Base-by-base conservation (phyloP, 1,140 invertebrate genomes). In the Ips nitidus region DNA sequence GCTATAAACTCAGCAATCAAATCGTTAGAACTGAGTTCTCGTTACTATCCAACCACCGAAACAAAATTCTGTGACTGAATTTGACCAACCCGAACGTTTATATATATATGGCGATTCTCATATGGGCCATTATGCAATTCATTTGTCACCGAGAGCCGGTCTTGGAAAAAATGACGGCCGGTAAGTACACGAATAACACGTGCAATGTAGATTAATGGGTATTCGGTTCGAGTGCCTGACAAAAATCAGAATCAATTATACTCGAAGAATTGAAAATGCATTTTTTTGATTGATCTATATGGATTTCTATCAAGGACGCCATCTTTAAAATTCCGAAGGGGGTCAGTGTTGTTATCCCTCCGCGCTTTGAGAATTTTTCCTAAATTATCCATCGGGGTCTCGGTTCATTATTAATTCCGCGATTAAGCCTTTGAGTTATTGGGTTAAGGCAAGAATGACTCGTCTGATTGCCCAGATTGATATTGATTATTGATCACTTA, bases 201-300 rank as follows among this genome's bases (percentile, higher is more conserved):
- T 66, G 64, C 41, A 58, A 58, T 66, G 53, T 45, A n/a, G 50
- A 63, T 63, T 63, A 63, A 37, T 65, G 22, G 4, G 38, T 65
- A 4, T 22, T 5, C 59, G 62, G 7, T 7, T 39, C 40, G 4
- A 4, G 5, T 4, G 42, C 4, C 37, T 40, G 50, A n/a, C 5
- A 66, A 66, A 66, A 66, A 50, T 66, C 64, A 39, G 42, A 66
- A 58, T 66, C 55, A 66, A 66, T 66, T 66, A 58, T 65, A 56
- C 37, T 42, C 8, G 40, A 42, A 22, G 63, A 22, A 55, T 65
- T 65, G 42, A 65, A 41, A 53, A 6, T 5, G 41, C 36, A 37
- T 41, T 50, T 2, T 22, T 22, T 22, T 22, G 7, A 22, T 50
- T 50, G 3, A 22, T 50, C 6, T 50, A 50, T 50, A 50, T 50